Conservation (phyloP, 2,797 vertebrate species). For the Channallabes apus region DNA sequence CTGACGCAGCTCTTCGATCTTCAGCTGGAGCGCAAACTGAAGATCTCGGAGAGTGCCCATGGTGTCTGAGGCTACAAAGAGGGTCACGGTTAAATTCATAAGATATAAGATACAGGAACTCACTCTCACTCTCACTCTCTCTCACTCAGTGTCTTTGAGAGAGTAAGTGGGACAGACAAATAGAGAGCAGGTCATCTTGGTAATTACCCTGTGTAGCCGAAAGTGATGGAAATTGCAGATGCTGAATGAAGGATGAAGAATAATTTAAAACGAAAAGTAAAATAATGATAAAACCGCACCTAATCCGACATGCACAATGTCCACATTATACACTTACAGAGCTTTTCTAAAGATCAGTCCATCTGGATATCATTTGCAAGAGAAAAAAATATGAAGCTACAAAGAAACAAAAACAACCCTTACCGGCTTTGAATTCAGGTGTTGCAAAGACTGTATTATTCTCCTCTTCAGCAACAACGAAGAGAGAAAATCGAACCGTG, state of each 20-base stretch:
- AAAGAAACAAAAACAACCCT: background rate
- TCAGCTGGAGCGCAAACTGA: slow-evolving; percentile 79
- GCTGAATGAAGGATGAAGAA: background rate
- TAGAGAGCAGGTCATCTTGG: slow-evolving; percentile 38
- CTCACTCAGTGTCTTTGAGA: background rate
- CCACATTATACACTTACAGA: background rate
- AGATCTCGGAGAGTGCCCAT: slow-evolving; percentile 82
- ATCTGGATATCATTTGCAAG: background rate
- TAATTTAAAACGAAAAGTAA: background rate
- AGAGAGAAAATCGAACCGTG: background rate
- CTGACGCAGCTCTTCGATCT: slow-evolving; percentile 82
- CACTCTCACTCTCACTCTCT: background rate
- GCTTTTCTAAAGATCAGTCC: background rate
- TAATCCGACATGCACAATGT: background rate
- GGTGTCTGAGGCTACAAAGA: background rate
- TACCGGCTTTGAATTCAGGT: slow-evolving; percentile 10
- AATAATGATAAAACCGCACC: background rate
- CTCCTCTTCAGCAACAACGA: background rate
- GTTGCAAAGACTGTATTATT: background rate
- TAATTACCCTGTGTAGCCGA: slow-evolving; percentile 24
- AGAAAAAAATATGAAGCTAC: background rate
- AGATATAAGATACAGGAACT: background rate
- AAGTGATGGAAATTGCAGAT: slow-evolving; percentile 11
- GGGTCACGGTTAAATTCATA: background rate
- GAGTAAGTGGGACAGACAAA: slow-evolving; percentile 39